These are phyloP conservation scores for Drosophila mettleri DNA, from an alignment of 2,888 invertebrate species.

Conservation along the genomic window DNA sequence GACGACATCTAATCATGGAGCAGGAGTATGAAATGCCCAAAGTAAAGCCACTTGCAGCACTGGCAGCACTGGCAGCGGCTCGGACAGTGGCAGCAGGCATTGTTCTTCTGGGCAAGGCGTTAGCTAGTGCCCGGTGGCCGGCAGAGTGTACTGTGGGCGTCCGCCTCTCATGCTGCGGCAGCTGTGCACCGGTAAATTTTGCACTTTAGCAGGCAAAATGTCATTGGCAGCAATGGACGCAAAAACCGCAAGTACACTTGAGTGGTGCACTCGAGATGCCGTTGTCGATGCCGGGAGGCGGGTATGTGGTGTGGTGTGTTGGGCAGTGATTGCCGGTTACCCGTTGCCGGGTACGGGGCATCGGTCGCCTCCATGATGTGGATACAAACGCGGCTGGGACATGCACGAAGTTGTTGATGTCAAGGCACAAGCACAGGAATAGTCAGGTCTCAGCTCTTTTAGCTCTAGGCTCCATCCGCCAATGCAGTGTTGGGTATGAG, in stretches of 20 bases:
- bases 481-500: constrained; percentile 18
- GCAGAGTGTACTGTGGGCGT: constrained; percentile 42
- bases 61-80: constrained; percentile 33
- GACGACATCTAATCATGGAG: constrained; percentile 78
- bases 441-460: constrained; percentile 50
- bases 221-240: constrained; percentile 83
- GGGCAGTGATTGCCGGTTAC: constrained; percentile 12
- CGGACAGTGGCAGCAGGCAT: constrained; percentile 59
- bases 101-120: constrained; percentile 73
- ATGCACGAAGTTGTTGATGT: constrained; percentile 79
- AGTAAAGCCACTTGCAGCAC: constrained; percentile 80
- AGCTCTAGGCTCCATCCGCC: constrained; percentile 31
- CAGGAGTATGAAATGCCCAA: constrained; percentile 63
- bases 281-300: constrained; percentile 53
- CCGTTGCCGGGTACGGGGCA: neutral
- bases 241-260: constrained; percentile 82
- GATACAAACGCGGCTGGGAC: constrained; percentile 74
- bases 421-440: constrained; percentile 60
- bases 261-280: constrained; percentile 82
- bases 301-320: no score
- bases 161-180: constrained; percentile 35
- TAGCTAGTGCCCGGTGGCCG: constrained; percentile 29
- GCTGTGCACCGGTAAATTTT: constrained; percentile 80
- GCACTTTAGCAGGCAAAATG: constrained; percentile 83
- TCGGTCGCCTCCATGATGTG: constrained; percentile 55